Evolutionary conservation across 2,113 vertebrate genomes (phyloP), one percentile per base, ranked within the genome.

Genomic region (Climacteris rufus): DNA sequence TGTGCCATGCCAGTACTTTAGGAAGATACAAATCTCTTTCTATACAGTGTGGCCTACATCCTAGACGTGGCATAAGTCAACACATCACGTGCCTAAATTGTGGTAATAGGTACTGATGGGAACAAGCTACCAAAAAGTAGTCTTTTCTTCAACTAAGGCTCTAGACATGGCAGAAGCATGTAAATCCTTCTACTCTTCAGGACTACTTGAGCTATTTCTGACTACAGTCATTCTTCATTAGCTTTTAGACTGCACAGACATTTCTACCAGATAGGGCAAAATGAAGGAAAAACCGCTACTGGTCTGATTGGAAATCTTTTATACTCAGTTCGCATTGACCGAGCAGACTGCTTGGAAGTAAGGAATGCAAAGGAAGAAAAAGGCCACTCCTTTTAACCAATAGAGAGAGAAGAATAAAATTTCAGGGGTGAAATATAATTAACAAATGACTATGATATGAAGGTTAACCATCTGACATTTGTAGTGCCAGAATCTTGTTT

Each of bases 21-120:
- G 33, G 35, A 72, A 72, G 21, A 11, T 5, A 20, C 6, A 15
- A 70, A 65, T 44, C 27, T 25, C 23, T 28, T 70, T 72, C 24
- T 54, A 3, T 5, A 16, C 3, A 22, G 2, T 5, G 22, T 60
- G 31, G 15, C 28, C 28, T 28, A 15, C 13, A 17, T 40, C 17
- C 35, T 45, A 47, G 44, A 31, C 17, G 12, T 54, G 53, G 17
- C 23, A 28, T 28, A 44, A 53, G 8, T 54, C 12, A 69, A 59
- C 20, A 35, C 1, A 19, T 4, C 9, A 0, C 0, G 6, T 33
- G 14, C 40, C 37, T 49, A 22, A 31, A 4, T 12, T 72, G n/a
- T 39, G 21, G 20, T 13, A 49, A 70, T 1, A 45, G 33, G 9
- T 30, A 56, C 6, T 24, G 28, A 52, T 23, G 7, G 60, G 31